Evolutionary conservation across 2,888 invertebrate genomes (phyloP), one percentile per base, ranked within the genome.

Genomic region (Hypomecis atomaria): DNA sequence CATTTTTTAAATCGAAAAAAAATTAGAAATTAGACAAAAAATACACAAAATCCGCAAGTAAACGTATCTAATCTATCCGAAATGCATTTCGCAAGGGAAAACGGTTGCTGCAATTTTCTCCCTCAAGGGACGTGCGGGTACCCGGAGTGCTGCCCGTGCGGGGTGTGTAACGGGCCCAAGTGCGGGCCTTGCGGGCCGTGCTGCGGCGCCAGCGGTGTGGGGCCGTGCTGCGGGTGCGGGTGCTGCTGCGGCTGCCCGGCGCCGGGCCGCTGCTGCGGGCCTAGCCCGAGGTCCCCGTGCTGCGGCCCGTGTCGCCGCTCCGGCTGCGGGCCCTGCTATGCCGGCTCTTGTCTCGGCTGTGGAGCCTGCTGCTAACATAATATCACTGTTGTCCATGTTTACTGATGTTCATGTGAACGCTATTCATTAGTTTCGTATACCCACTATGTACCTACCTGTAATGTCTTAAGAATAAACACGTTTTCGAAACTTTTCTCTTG

Each of bases 141-240:
- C 3, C 55, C 65, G 45, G 64, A 66, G 36, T 70, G 70, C 40
- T 48, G 62, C 42, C 59, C 65, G 7, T 66, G 68, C 45, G 60
- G 42, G 6, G 59, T 38, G 6, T 60, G 62, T 37, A 55, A 55
- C 13, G 55, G 55, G 4, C 55, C 55, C 0, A 34, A 42, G 9
- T 55, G 55, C 45, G 59, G 66, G 4, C 34, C 53, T 0, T 42
- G 58, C 49, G 47, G 64, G 3, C 53, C 66, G 4, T 56, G 42
- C 5, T 44, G 59, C 36, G 66, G 66, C 23, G 48, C 38, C 13
- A 44, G 44, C 9, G 47, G 57, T 6, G 38, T 37, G 6, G 57
- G 48, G 5, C 48, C 55, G 11, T 55, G 55, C 37, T 44, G 11
- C 37, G 45, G 55, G 1, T 11, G 23, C 34, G 55, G 55, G 7